phyloP scores from a whole-genome alignment of 2,113 vertebrate genomes.

The Brienomyrus brachyistius region DNA sequence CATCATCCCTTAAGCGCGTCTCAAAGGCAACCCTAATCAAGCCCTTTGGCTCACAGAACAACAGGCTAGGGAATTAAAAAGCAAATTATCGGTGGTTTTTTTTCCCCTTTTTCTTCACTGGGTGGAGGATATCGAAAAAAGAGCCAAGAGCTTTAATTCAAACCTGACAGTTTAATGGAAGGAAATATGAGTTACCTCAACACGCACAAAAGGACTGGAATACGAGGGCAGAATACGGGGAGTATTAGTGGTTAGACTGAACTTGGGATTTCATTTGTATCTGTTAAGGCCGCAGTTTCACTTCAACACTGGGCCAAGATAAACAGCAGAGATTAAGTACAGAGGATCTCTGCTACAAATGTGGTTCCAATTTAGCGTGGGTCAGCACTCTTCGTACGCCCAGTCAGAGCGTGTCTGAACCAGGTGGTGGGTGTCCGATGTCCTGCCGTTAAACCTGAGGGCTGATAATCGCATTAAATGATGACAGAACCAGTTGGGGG shows the following conservation, averaged over 20 bases:
- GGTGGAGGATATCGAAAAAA: not conserved
- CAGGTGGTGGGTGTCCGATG: not conserved
- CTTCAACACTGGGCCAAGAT: slow-evolving; percentile 11
- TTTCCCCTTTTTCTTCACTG: not conserved
- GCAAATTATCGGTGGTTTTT: not conserved
- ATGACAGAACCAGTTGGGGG: not conserved
- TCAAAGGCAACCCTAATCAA: not conserved
- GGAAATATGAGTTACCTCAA: not conserved
- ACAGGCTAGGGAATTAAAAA: too few species aligned
- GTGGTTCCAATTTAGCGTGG: slow-evolving; percentile 10
- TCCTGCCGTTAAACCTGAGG: not conserved
- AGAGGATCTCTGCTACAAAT: not conserved
- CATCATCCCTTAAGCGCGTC: not conserved
- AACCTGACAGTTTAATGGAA: not conserved
- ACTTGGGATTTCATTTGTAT: not conserved
- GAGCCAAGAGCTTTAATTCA: not conserved
- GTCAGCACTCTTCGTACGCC: not conserved
- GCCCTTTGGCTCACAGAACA: not conserved
- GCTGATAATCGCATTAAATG: not conserved
- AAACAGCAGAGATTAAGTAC: slow-evolving; percentile 1
- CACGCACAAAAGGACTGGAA: not conserved
- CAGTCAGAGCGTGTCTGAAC: not conserved
- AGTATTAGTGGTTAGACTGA: not conserved
- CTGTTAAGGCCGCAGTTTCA: slow-evolving; percentile 4
- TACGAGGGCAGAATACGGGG: not conserved